Evolutionary conservation across 2,888 invertebrate species (phyloP).

Genomic region (Torymus texanus): DNA sequence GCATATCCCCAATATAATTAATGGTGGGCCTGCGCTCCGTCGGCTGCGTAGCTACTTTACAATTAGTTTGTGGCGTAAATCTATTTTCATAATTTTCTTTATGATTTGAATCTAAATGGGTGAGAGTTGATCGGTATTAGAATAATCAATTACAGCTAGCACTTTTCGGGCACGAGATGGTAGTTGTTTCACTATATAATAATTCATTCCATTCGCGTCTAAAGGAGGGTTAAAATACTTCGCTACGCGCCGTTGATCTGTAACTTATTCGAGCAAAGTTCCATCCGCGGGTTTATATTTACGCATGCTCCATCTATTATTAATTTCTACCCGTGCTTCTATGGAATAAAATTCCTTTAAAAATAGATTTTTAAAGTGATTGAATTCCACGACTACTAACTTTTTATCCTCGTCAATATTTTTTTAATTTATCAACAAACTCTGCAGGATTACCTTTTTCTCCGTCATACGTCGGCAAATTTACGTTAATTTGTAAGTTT

Average conservation of each 20-base stretch:
- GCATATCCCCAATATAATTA: too few species aligned
- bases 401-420: neutral
- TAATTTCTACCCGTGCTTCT: neutral
- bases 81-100: too few species aligned
- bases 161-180: too few species aligned
- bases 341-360: constrained; percentile 1
- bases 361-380: neutral
- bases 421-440: constrained; percentile 1
- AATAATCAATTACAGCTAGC: too few species aligned
- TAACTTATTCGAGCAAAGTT: neutral
- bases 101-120: too few species aligned
- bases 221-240: constrained; percentile 1
- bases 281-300: neutral
- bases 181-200: neutral
- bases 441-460: neutral
- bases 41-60: too few species aligned
- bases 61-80: too few species aligned
- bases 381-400: neutral
- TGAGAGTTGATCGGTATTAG: too few species aligned
- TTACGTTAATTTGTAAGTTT: neutral
- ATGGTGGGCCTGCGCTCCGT: too few species aligned
- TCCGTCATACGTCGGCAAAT: too few species aligned
- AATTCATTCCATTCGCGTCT: neutral
- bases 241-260: neutral
- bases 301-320: neutral